Conservation (phyloP, 2,113 vertebrate genomes). For the Bubo scandiacus region DNA sequence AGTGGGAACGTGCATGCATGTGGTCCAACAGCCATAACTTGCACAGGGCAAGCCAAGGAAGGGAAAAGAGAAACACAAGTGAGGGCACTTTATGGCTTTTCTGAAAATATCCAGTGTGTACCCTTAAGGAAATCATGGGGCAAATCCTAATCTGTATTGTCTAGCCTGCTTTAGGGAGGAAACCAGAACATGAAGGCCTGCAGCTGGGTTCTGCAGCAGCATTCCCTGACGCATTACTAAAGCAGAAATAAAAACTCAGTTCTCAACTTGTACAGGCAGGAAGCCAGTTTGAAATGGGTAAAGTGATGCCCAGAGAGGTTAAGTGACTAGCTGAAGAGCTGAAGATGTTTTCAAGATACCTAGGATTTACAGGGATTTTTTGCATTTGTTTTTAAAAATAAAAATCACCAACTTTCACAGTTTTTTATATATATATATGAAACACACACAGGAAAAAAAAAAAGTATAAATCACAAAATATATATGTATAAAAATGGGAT, state of each 20-base stretch:
- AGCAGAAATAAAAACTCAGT: neutral
- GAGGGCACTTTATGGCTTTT: neutral
- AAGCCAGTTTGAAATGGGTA: neutral
- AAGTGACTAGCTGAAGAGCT: neutral
- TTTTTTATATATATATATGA: neutral
- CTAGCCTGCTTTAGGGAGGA: neutral
- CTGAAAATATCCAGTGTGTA: neutral
- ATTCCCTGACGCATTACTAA: accelerated
- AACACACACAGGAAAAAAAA: neutral
- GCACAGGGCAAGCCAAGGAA: neutral
- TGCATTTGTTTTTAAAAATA: neutral
- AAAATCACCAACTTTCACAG: neutral
- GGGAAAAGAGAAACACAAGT: neutral
- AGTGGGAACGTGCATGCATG: neutral
- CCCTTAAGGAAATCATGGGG: neutral
- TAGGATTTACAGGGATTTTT: neutral
- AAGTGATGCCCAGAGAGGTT: neutral
- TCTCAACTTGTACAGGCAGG: neutral
- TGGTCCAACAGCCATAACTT: accelerated
- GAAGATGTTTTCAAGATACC: neutral
- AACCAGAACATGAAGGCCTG: neutral
- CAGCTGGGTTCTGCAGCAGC: neutral
- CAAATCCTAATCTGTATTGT: neutral
- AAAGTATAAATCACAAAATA: neutral
- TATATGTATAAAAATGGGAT: neutral